Conservation (phyloP, 92 coral and sea anemone species). For the Zoanthus gigantus region DNA sequence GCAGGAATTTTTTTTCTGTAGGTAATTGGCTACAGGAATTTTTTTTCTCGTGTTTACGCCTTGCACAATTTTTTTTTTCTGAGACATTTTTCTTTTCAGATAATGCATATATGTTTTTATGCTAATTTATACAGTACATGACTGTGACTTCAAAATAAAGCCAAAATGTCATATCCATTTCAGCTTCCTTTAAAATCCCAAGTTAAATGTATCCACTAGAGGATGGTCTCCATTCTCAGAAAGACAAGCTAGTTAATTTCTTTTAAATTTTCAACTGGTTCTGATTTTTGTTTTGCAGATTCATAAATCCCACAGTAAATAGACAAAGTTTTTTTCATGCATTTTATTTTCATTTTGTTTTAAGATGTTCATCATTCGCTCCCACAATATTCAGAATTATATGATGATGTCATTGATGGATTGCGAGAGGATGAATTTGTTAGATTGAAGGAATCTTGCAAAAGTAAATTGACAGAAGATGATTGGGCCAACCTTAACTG, state of each 20-base stretch:
- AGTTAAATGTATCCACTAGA: no score
- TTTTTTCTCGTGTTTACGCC: no score
- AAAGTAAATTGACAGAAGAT: not conserved
- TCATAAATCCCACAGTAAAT: not conserved
- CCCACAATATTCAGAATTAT: conserved; percentile 18
- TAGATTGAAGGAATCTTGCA: conserved; percentile 12
- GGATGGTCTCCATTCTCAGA: no score
- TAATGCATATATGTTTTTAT: no score
- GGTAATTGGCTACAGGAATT: no score
- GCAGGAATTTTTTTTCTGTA: no score
- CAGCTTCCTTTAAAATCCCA: not conserved
- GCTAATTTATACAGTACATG: conserved; percentile 3
- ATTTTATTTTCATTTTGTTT: not conserved
- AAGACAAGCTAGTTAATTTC: no score
- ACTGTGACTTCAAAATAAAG: not conserved
- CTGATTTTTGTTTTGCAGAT: not conserved
- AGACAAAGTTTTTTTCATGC: not conserved
- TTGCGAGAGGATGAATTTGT: conserved; percentile 6
- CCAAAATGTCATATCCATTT: not conserved
- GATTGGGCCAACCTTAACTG: conserved; percentile 23
- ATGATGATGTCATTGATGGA: conserved; percentile 11
- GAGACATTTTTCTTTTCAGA: no score
- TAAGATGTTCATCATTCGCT: conserved; percentile 8
- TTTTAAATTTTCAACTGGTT: not conserved
- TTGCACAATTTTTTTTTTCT: no score